phyloP scores from a whole-genome alignment of 2,888 invertebrate genomes.

The Kuschelorhynchus macadamiae region DNA sequence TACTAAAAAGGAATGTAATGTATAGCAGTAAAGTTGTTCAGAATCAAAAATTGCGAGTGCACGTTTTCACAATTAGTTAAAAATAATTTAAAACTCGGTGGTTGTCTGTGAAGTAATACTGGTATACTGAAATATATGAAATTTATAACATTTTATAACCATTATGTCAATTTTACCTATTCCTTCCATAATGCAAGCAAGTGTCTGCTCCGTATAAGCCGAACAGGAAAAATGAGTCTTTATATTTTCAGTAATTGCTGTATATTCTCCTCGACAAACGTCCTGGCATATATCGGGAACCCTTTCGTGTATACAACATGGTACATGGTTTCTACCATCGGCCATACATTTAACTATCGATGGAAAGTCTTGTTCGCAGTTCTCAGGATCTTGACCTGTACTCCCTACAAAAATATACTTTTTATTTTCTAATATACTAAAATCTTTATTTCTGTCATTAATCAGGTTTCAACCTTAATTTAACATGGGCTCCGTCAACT shows the following conservation, averaged over 20 bases:
- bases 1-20: too few relatives aligned
- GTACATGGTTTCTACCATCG: conserved; percentile 88
- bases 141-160: too few relatives aligned
- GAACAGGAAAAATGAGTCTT: conserved; percentile 89
- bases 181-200: conserved; percentile 88
- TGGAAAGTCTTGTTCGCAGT: conserved; percentile 86
- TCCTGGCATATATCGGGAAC: conserved; percentile 90
- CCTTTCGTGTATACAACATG: conserved; percentile 85
- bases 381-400: conserved; percentile 85
- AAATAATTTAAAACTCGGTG: too few relatives aligned
- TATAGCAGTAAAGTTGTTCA: too few relatives aligned
- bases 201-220: conserved; percentile 84
- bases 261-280: conserved; percentile 88
- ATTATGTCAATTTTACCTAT: conserved; percentile 69
- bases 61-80: too few relatives aligned
- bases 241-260: conserved; percentile 85
- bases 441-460: neutral
- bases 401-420: conserved; percentile 77
- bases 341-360: conserved; percentile 84
- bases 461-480: too few relatives aligned
- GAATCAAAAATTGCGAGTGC: too few relatives aligned
- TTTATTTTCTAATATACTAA: too few relatives aligned
- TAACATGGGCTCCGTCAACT: too few relatives aligned
- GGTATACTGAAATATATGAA: too few relatives aligned
- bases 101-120: too few relatives aligned